phyloP scores from a whole-genome alignment of 2,888 invertebrate genomes.

The Linnaemya tessellans region DNA sequence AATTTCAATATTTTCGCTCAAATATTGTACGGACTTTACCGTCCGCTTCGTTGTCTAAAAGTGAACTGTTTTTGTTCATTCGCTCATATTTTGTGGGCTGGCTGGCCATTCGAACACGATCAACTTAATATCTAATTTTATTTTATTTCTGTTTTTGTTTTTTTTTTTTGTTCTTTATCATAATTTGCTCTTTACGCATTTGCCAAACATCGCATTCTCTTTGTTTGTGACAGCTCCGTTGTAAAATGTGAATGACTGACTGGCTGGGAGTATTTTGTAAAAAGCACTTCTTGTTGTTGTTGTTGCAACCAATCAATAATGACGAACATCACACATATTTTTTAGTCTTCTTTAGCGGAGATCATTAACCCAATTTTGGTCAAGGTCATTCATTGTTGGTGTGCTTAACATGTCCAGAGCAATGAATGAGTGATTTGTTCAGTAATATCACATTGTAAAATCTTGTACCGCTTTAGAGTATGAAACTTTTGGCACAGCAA shows the following conservation, averaged over 20 bases:
- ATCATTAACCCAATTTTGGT: slow-evolving; percentile 42
- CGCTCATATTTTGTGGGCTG: slow-evolving; percentile 39
- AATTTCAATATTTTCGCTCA: slow-evolving; percentile 60
- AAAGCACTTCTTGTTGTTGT: slow-evolving; percentile 22
- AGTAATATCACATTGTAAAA: too few relatives aligned
- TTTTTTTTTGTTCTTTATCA: not conserved
- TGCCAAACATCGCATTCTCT: slow-evolving; percentile 23
- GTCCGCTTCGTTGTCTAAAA: slow-evolving; percentile 72
- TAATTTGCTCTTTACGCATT: slow-evolving; percentile 25
- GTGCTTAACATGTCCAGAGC: not conserved
- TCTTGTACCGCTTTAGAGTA: too few relatives aligned
- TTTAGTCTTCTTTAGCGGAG: slow-evolving; percentile 24
- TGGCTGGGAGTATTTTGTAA: slow-evolving; percentile 6
- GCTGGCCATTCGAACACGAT: slow-evolving; percentile 13
- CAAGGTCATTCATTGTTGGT: slow-evolving; percentile 25
- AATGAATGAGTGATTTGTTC: not conserved
- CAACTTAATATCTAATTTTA: slow-evolving; percentile 18
- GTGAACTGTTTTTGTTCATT: slow-evolving; percentile 71
- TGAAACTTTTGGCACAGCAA: too few relatives aligned
- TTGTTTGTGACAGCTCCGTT: not conserved
- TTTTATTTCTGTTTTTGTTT: not conserved
- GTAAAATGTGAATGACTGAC: not conserved
- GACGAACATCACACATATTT: slow-evolving; percentile 12
- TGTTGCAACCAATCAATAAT: not conserved
- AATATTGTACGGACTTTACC: slow-evolving; percentile 38